A percentile compares a stretch with the other conserved stretches of the same genome.
Conservation (phyloP, 2,888 invertebrate genomes). For the Nezara viridula region DNA sequence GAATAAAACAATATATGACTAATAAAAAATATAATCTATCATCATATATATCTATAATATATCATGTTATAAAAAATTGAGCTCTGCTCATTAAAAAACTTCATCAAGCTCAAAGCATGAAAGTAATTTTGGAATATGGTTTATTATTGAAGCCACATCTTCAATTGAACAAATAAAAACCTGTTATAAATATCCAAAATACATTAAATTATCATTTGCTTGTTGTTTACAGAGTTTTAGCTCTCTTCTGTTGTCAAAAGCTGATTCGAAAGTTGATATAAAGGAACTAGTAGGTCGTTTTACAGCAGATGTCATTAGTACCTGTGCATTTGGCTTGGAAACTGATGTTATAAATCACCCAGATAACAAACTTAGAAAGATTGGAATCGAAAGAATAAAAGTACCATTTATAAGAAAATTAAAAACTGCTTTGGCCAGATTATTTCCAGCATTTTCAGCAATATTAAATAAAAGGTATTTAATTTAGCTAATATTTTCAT, state of each 20-base stretch:
- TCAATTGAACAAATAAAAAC: too few relatives aligned
- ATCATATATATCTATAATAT: too few relatives aligned
- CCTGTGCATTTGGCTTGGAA: slow-evolving; percentile 71
- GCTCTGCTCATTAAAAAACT: too few relatives aligned
- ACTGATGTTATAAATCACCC: slow-evolving; percentile 67
- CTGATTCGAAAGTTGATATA: slow-evolving; percentile 67
- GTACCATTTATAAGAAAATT: background rate
- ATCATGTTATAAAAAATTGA: too few relatives aligned
- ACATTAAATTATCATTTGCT: too few relatives aligned
- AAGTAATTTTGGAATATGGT: too few relatives aligned
- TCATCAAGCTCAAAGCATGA: too few relatives aligned
- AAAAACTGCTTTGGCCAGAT: background rate
- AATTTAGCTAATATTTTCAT: background rate
- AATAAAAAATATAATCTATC: too few relatives aligned
- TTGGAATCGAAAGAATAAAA: background rate
- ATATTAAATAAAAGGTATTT: background rate
- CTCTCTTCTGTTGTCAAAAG: background rate
- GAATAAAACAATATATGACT: too few relatives aligned
- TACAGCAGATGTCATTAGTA: slow-evolving; percentile 71
- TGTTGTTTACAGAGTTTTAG: slow-evolving; percentile 27
- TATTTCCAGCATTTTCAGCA: background rate
- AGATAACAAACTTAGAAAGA: slow-evolving; percentile 68
- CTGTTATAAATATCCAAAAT: too few relatives aligned
- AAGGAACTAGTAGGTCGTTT: slow-evolving; percentile 69
- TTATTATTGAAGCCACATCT: too few relatives aligned